Evolutionary conservation across 2,888 invertebrate genomes (phyloP), one percentile per base, ranked within the genome.

Genomic region (Zaprionus obscuricornis): DNA sequence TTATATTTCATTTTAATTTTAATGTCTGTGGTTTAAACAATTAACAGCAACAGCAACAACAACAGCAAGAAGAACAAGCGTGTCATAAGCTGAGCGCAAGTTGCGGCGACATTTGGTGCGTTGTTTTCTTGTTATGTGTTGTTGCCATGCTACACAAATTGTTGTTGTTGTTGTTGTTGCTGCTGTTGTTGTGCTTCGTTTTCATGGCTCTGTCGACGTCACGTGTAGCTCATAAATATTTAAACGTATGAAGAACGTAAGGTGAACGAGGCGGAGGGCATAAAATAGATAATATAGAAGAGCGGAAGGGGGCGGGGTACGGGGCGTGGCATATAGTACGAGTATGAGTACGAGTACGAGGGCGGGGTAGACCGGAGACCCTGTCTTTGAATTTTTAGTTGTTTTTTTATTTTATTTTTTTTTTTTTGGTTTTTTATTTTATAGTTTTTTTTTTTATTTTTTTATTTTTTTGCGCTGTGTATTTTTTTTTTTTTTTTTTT

Each of bases 181-280:
- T 29, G 37, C 17, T 40, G 34, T 24, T 22, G 29, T 6, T 27
- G 22, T 8, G 18, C 11, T 31, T 50, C 29, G 56, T 29, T 60
- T 66, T 73, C 65, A 56, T 56, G 60, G 73, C 50, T 55, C 42
- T 24, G 49, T n/a, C 60, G 45, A 66, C 66, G 64, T 75, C 75
- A 75, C 75, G 76, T 75, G 71, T 74, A 71, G 51, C 75, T 75
- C 64, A 75, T 74, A 74, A 75, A 75, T 73, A 73, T 73, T 73
- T 74, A 66, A 74, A 46, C 57, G 63, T 59, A 51, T 57, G 11
- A 29, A 34, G 24, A 24, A 24, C 17, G 11, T 14, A 8, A 8
- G 18, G n/a, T 18, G n/a, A 45, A 39, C 8, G 22, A 18, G 29
- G 17, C 20, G 54, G 59, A 54, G 66, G 60, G 60, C 54, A 50